Base-by-base conservation (phyloP, 2,888 invertebrate species). In the Sinhomidia bicolor region DNA sequence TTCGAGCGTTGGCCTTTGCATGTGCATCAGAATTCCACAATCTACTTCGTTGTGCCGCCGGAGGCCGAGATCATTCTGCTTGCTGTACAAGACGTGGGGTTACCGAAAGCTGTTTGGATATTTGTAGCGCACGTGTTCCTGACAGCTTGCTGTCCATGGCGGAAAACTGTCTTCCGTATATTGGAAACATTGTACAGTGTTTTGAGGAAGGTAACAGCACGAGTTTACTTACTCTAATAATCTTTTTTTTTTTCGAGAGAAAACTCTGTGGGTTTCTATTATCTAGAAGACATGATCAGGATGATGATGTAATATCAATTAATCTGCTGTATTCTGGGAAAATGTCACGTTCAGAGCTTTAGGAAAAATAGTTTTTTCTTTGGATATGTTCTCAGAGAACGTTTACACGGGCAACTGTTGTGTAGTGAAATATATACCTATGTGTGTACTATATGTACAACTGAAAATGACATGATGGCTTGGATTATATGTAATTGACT, bases 121-220 rank as follows among this genome's bases (percentile, higher is more conserved):
- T 97, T 47, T 97, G 97, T 93, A 95, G 96, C 3, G 97, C 97
- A 90, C 95, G 95, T 20, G 94, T 95, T 17, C 94, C 95, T 82
- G 95, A 95, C 71, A 94, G 95, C 92, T 94, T 95, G 84, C 93
- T 95, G 26, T 94, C 95, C 47, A 95, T 95, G 7, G 95, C 96
- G 89, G 95, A 96, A 89, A 95, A 95, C 78, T 97, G 97, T 93
- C 95, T 96, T 83, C 96, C 97, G 0, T 97, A 96, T 93, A 96
- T 97, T 91, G 97, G 97, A 47, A 97, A 97, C 93, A 97, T 97
- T 92, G 96, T 96, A 79, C 96, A 97, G 93, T 97, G 97, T 94
- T 96, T 97, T 93, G 97, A 97, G 93, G 97, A 97, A 95, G 97
- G 97, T 96, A 93, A 20, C 10, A n/a, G 9, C 17, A 57, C 2